A percentile compares a stretch with the other conserved stretches of the same genome.
These are phyloP conservation scores for Styela clava DNA, from an alignment of 23 tunicate genomes.

Conservation along the genomic window DNA sequence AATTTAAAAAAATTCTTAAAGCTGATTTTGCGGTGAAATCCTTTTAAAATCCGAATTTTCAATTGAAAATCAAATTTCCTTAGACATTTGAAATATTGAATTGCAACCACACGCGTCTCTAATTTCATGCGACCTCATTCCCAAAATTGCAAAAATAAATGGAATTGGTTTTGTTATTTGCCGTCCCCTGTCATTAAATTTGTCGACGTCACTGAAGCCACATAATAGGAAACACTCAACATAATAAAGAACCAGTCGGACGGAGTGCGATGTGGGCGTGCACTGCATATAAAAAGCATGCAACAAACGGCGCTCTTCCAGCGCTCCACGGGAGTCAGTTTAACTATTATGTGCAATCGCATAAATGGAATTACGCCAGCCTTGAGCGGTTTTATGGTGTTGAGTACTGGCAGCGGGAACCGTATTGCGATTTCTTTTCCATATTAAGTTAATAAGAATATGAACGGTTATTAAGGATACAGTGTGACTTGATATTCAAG, in stretches of 20 bases:
- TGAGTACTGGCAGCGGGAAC: background rate
- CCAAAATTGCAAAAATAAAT: background rate
- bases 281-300: background rate
- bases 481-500: too few species aligned
- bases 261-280: slow-evolving; percentile 19
- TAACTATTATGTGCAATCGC: slow-evolving; percentile 23
- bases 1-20: too few species aligned
- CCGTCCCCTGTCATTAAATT: slow-evolving; percentile 28
- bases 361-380: slow-evolving; percentile 3
- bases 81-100: background rate
- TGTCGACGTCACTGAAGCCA: slow-evolving; percentile 26
- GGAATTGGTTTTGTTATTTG: slow-evolving; percentile 16
- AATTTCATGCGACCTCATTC: background rate
- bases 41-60: too few species aligned
- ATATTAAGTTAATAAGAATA: background rate
- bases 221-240: slow-evolving; percentile 24
- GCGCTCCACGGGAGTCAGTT: slow-evolving; percentile 15
- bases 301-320: background rate
- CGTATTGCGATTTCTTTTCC: background rate
- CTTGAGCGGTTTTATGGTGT: background rate
- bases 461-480: too few species aligned
- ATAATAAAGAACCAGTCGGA: slow-evolving; percentile 30
- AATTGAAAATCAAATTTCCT: background rate
- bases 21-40: too few species aligned
- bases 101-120: background rate